Base-by-base conservation (phyloP, 2,797 vertebrate genomes). In the Pterois miles region DNA sequence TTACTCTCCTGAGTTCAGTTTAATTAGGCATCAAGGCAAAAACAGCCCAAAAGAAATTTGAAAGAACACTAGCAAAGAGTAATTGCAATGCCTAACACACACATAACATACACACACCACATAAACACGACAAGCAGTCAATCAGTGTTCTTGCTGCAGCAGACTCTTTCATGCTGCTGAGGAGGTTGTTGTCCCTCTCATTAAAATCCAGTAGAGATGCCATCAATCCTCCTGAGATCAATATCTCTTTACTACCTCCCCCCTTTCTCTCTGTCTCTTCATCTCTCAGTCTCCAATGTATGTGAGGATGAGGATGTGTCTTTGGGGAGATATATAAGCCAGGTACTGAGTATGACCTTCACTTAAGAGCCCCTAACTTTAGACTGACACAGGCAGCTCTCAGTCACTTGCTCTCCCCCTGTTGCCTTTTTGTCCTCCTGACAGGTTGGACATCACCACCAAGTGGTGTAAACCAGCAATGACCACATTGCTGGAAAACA, bases 151-250 rank as follows among this genome's bases (percentile, higher is more conserved):
- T 38, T 43, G 8, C 25, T 50, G 67, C 69, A 73, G 27, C 68
- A 50, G 67, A 86, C 71, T 23, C 33, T 68, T 54, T 80, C 31
- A 34, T 38, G 57, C 58, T 78, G 83, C 71, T 70, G 71, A 73
- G 33, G 69, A 85, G 74, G 65, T 60, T 78, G 78, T 54, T 70
- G 72, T 83, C 57, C 34, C 52, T 73, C 84, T 91, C 78, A 89
- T 91, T 93, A 91, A 89, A 85, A 85, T 82, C 71, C 67, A 84
- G 69, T 25, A 14, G 71, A 80, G 66, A 79, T 27, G 6, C 62
- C 82, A 91, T 94, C 78, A 88, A 79, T 91, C 85, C 81, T 63
- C 43, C 56, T 58, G 4, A 79, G 75, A 91, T 94, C 87, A 90
- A 93, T 92, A 84, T 16, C 65, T 78, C 69, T 64, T 65, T 27